These are phyloP conservation scores for Hephaestus fuliginosus DNA, from an alignment of 2,797 vertebrate genomes.

Conservation along the genomic window DNA sequence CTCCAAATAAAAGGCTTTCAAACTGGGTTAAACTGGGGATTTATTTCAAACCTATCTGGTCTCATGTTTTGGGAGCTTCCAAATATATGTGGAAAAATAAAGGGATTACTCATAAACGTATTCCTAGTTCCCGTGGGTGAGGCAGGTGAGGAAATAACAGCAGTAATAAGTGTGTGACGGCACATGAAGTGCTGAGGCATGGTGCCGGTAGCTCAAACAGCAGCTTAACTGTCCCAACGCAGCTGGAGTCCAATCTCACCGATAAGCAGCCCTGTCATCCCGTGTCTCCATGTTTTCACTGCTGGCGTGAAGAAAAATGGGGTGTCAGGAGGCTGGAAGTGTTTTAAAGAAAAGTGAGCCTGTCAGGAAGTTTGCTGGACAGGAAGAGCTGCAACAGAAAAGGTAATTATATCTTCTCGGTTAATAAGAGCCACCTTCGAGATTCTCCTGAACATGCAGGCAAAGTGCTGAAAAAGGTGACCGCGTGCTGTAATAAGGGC, in stretches of 20 bases:
- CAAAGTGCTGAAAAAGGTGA: background rate
- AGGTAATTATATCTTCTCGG: background rate
- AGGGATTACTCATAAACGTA: background rate
- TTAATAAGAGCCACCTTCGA: background rate
- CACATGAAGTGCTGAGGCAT: constrained; percentile 25
- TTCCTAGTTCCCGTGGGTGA: background rate
- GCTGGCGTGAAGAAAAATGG: constrained; percentile 22
- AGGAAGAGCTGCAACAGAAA: constrained; percentile 3
- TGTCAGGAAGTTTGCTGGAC: constrained; percentile 1
- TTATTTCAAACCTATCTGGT: background rate
- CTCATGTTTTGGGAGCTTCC: background rate
- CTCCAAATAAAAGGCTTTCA: background rate
- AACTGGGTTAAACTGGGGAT: constrained; percentile 1
- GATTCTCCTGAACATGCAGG: background rate
- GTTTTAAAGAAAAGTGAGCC: constrained; percentile 6
- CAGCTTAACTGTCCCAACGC: constrained; percentile 45
- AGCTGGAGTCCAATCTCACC: constrained; percentile 50
- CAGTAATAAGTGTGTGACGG: constrained; percentile 24
- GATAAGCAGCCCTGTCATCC: constrained; percentile 47
- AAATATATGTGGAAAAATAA: background rate
- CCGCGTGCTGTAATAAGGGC: background rate
- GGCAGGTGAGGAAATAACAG: constrained; percentile 22
- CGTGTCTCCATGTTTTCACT: constrained; percentile 21
- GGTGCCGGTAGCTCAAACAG: constrained; percentile 31
- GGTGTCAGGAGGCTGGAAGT: constrained; percentile 6